A percentile compares a stretch with the other conserved stretches of the same genome.
phyloP scores from a whole-genome alignment of 2,797 vertebrate species.

The Fringilla coelebs region DNA sequence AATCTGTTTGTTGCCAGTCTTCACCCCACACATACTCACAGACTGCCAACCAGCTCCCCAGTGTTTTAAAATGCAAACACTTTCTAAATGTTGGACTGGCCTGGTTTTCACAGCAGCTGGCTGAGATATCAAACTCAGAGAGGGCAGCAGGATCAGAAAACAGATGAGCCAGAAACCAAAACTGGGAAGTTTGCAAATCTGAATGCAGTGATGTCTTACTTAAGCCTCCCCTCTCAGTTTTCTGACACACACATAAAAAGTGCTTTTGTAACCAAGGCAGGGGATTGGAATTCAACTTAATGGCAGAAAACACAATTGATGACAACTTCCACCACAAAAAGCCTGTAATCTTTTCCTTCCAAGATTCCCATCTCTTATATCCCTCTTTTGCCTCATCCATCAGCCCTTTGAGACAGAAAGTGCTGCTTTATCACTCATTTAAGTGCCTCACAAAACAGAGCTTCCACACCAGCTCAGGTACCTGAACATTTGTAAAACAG shows the following conservation, averaged over 20 bases:
- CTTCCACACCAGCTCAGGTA: background rate
- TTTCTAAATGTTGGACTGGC: accelerated
- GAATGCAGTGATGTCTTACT: background rate
- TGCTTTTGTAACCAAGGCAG: background rate
- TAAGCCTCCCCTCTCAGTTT: background rate
- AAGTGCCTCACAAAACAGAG: background rate
- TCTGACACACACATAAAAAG: background rate
- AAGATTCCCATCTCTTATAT: background rate
- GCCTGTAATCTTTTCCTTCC: background rate
- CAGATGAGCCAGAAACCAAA: background rate
- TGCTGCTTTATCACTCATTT: background rate
- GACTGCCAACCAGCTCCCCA: background rate
- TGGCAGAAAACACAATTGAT: background rate
- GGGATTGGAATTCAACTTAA: background rate
- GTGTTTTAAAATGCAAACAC: background rate
- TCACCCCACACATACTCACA: background rate
- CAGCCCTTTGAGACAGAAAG: background rate
- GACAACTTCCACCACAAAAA: background rate
- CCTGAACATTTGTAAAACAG: background rate
- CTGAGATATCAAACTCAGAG: background rate
- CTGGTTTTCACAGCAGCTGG: background rate
- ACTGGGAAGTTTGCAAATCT: background rate
- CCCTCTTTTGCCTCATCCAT: background rate
- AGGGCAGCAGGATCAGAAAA: background rate
- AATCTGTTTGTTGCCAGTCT: background rate